Conservation (phyloP, 1,140 invertebrate genomes). For the Solenopsis fugax region DNA sequence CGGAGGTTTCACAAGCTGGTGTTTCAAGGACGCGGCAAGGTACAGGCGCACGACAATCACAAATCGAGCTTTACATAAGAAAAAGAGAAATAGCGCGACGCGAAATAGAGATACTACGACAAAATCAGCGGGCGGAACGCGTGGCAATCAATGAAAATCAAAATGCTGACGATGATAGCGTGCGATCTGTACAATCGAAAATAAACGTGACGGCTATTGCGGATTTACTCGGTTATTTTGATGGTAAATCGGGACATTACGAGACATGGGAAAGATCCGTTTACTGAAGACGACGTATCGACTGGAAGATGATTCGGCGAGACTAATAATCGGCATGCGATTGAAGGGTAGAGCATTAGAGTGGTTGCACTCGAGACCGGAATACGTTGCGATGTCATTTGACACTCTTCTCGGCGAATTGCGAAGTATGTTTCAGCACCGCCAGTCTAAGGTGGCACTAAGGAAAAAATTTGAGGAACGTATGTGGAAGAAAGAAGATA, state of each 20-base stretch:
- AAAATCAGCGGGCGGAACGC: neutral
- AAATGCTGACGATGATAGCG: too few relatives aligned
- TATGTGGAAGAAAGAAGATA: neutral
- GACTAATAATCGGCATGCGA: neutral
- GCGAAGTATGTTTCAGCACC: slow-evolving; percentile 2
- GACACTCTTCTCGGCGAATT: neutral
- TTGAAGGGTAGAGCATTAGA: neutral
- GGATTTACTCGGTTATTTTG: neutral
- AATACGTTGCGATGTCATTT: neutral
- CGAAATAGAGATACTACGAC: neutral
- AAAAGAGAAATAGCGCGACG: neutral
- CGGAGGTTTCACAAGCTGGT: too few relatives aligned
- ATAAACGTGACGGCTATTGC: neutral
- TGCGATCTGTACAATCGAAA: too few relatives aligned
- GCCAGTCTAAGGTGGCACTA: neutral
- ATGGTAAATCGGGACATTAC: neutral
- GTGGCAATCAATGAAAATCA: neutral
- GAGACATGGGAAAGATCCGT: neutral
- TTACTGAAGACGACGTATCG: neutral
- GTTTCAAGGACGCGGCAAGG: too few relatives aligned
- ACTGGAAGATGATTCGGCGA: neutral
- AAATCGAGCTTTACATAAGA: too few relatives aligned
- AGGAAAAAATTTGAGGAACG: neutral
- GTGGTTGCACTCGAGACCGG: slow-evolving; percentile 37
- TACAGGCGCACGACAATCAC: too few relatives aligned